These are phyloP conservation scores for Sycophaga agraensis DNA, from an alignment of 1,140 invertebrate genomes.

Conservation along the genomic window DNA sequence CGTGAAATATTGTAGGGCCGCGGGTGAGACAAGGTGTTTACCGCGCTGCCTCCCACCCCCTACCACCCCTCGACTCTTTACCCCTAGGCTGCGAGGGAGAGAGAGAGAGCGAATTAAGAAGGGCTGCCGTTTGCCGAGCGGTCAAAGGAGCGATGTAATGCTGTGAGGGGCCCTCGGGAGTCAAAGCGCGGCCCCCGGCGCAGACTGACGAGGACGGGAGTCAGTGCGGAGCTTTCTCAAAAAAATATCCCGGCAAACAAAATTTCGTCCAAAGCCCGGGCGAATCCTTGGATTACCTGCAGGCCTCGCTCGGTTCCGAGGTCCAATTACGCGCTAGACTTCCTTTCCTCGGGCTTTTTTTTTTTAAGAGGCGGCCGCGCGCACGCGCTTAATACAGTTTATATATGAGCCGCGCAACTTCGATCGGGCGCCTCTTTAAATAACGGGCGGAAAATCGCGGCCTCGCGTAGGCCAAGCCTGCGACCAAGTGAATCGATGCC, in stretches of 20 bases:
- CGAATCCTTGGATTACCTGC: neutral
- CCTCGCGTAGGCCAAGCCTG: too few species aligned
- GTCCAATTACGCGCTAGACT: too few species aligned
- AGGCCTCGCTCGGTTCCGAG: too few species aligned
- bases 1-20: conserved; percentile 26
- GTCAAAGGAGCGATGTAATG: neutral
- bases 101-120: conserved; percentile 25
- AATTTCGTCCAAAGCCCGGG: conserved; percentile 9
- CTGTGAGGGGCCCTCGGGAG: neutral
- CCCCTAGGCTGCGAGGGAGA: neutral
- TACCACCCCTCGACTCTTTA: neutral
- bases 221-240: too few species aligned
- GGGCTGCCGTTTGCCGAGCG: conserved; percentile 14
- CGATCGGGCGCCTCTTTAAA: too few species aligned
- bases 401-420: neutral
- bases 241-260: conserved; percentile 27
- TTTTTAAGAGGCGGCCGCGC: neutral
- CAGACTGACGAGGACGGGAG: conserved; percentile 20
- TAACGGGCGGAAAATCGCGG: too few species aligned
- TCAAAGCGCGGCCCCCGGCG: conserved; percentile 6
- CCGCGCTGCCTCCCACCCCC: conserved; percentile 17
- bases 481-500: too few species aligned
- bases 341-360: neutral
- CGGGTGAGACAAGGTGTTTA: conserved; percentile 31
- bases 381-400: neutral